Conservation (phyloP, 2,797 vertebrate species). For the Coilia nasus region DNA sequence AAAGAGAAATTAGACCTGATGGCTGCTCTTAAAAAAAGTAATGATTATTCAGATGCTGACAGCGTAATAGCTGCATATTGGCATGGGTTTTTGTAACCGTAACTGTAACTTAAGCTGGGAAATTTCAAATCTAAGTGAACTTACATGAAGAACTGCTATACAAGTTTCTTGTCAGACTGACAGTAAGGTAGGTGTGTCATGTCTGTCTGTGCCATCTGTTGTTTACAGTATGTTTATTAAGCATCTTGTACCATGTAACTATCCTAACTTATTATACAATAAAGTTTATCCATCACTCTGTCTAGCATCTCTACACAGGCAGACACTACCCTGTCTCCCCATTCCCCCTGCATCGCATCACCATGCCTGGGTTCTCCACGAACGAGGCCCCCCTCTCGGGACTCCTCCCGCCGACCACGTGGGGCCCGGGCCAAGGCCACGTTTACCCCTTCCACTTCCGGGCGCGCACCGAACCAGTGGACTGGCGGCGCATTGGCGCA, state of each 20-base stretch:
- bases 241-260: no score
- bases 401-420: not conserved
- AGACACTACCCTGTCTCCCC: slow-evolving; percentile 45
- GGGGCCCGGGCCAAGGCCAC: not conserved
- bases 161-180: no score
- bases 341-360: slow-evolving; percentile 3
- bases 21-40: not conserved
- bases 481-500: slow-evolving; percentile 75
- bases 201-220: slow-evolving; percentile 7
- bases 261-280: not conserved
- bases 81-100: not conserved
- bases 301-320: slow-evolving; percentile 60
- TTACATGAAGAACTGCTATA: not conserved
- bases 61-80: not conserved
- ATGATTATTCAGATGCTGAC: no score
- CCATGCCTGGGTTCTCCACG: slow-evolving; percentile 54
- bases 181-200: no score
- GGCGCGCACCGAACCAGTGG: slow-evolving; percentile 58
- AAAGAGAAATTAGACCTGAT: not conserved
- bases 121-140: not conserved
- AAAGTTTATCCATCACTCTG: not conserved
- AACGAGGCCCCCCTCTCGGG: slow-evolving; percentile 21
- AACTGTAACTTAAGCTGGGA: not conserved
- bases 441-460: slow-evolving; percentile 74
- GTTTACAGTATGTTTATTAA: no score